These are phyloP conservation scores for Pterois miles DNA, from an alignment of 2,797 vertebrate genomes.

Conservation along the genomic window DNA sequence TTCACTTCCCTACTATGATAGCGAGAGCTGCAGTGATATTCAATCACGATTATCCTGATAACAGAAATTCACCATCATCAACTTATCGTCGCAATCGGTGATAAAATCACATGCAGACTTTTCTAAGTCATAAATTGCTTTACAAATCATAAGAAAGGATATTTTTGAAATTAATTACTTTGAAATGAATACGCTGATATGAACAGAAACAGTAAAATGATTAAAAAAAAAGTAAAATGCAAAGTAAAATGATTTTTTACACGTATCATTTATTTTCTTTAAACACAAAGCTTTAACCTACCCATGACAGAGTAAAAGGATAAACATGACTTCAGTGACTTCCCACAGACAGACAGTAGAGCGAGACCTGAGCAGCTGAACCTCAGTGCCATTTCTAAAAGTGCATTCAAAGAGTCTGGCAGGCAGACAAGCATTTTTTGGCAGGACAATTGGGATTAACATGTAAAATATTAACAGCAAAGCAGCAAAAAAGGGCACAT, in stretches of 20 bases:
- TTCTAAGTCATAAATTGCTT: not conserved
- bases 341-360: not conserved
- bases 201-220: not conserved
- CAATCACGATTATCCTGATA: too few relatives aligned
- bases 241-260: not conserved
- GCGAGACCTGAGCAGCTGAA: not conserved
- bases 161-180: not conserved
- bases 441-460: constrained; percentile 5
- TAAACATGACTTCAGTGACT: not conserved
- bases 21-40: too few relatives aligned
- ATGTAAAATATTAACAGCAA: constrained; percentile 17
- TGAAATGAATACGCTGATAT: not conserved
- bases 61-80: too few relatives aligned
- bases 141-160: not conserved
- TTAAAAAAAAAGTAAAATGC: not conserved
- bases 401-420: constrained; percentile 14
- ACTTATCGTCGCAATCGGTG: accelerated
- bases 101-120: not conserved
- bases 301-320: not conserved
- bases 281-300: not conserved
- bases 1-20: too few relatives aligned
- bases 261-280: not conserved
- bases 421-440: constrained; percentile 6
- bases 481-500: not conserved
- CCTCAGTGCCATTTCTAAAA: constrained; percentile 5